Conservation (phyloP, 2,888 invertebrate species). For the Polylopha cassiicola region DNA sequence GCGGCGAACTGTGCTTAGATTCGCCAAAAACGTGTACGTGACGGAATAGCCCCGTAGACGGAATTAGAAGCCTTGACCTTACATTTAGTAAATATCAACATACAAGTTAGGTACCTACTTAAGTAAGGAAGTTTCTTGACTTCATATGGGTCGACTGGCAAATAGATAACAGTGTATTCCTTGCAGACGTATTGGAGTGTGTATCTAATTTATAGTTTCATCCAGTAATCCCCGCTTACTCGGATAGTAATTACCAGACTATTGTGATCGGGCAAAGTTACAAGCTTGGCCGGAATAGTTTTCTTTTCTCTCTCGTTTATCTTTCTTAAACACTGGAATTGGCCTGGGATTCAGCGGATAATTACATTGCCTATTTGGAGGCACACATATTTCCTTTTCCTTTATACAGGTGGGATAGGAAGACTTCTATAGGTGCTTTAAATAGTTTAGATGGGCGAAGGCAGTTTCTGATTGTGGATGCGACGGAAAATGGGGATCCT, state of each 20-base stretch:
- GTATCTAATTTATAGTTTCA: slow-evolving; percentile 39
- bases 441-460: too few species aligned
- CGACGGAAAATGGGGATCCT: too few species aligned
- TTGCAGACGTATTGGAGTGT: slow-evolving; percentile 18
- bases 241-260: slow-evolving; percentile 48
- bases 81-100: too few species aligned
- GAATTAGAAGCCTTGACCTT: too few species aligned
- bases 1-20: too few species aligned
- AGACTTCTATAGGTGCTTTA: slow-evolving; percentile 20
- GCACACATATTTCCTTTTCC: slow-evolving; percentile 43
- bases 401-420: slow-evolving; percentile 28
- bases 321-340: slow-evolving; percentile 75
- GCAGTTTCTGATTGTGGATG: too few species aligned
- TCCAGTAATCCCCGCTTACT: slow-evolving; percentile 36
- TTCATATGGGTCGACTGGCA: slow-evolving; percentile 12
- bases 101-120: too few species aligned
- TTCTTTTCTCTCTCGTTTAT: slow-evolving; percentile 69
- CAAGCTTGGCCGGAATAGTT: slow-evolving; percentile 63
- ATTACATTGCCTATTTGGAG: slow-evolving; percentile 65
- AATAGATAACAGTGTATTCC: slow-evolving; percentile 9
- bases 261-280: slow-evolving; percentile 49
- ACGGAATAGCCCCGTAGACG: too few species aligned
- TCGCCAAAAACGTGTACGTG: too few species aligned
- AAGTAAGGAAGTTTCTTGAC: slow-evolving; percentile 3
- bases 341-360: slow-evolving; percentile 64